These are phyloP conservation scores for Sitta carolinensis DNA, from an alignment of 2,797 vertebrate genomes.

Conservation along the genomic window DNA sequence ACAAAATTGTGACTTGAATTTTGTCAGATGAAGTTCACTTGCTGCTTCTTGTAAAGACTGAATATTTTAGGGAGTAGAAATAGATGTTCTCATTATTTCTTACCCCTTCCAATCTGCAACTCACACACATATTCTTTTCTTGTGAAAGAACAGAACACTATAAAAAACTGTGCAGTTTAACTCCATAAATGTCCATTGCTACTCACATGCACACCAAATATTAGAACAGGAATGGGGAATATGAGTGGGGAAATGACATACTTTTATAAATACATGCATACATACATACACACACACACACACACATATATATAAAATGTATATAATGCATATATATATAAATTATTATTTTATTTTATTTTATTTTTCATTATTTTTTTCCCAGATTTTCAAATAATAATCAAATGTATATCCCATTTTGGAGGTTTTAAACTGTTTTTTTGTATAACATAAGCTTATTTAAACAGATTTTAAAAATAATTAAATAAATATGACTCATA, in stretches of 20 bases:
- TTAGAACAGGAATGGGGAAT: background rate
- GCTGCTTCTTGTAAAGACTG: background rate
- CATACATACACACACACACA: too few species aligned
- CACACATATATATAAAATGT: too few species aligned
- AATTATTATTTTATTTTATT: too few species aligned
- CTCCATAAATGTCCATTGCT: background rate
- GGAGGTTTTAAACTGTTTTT: background rate
- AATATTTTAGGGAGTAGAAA: background rate
- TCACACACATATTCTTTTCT: background rate
- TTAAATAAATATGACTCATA: rapidly evolving
- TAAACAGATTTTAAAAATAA: background rate
- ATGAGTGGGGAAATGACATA: background rate
- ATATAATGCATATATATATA: too few species aligned
- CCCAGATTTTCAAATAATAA: background rate
- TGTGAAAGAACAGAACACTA: background rate
- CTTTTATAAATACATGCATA: too few species aligned
- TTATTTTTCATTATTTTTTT: background rate
- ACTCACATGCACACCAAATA: rapidly evolving
- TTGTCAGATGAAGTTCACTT: background rate
- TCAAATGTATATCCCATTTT: background rate
- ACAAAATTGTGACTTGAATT: background rate
- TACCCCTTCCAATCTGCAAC: background rate
- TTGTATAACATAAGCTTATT: rapidly evolving
- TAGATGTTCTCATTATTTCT: background rate
- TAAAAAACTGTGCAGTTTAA: background rate